Conservation (phyloP, 2,888 invertebrate species). For the Strigamia crassipes region DNA sequence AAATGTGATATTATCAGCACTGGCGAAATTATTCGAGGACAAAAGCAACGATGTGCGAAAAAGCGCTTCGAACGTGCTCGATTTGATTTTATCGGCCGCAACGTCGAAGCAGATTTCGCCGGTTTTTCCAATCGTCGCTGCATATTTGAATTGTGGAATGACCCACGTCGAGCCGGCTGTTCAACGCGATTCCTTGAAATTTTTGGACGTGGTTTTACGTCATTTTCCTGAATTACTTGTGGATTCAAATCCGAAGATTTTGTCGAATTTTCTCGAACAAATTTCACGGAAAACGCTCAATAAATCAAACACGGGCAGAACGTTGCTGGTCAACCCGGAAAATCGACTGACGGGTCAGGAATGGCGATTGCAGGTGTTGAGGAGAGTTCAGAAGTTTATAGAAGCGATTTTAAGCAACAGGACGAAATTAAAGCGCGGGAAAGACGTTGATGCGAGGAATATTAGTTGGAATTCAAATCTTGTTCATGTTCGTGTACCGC, state of each 20-base stretch:
- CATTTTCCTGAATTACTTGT: constrained; percentile 71
- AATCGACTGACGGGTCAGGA: constrained; percentile 75
- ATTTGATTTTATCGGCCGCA: constrained; percentile 46
- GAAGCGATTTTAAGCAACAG: not conserved
- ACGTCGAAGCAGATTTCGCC: constrained; percentile 65
- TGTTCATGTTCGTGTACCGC: not conserved
- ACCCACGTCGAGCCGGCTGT: constrained; percentile 80
- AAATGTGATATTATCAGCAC: constrained; percentile 70
- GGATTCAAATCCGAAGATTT: constrained; percentile 70
- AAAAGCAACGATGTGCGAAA: constrained; percentile 66
- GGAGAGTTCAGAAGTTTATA: constrained; percentile 67
- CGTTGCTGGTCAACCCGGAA: constrained; percentile 71
- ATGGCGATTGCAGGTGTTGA: constrained; percentile 78
- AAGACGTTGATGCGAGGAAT: not conserved
- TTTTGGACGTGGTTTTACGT: constrained; percentile 76
- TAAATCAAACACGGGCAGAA: constrained; percentile 63
- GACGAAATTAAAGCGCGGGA: not conserved
- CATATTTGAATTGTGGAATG: constrained; percentile 85
- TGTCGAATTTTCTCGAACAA: constrained; percentile 81
- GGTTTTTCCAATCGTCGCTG: constrained; percentile 76
- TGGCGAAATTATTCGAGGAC: constrained; percentile 73
- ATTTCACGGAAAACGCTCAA: constrained; percentile 66
- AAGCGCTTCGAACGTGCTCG: constrained; percentile 62
- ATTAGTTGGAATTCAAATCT: not conserved
- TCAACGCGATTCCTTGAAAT: constrained; percentile 79